Evolutionary conservation across 2,797 vertebrate species (phyloP).

Genomic region (Eulemur rubriventer): DNA sequence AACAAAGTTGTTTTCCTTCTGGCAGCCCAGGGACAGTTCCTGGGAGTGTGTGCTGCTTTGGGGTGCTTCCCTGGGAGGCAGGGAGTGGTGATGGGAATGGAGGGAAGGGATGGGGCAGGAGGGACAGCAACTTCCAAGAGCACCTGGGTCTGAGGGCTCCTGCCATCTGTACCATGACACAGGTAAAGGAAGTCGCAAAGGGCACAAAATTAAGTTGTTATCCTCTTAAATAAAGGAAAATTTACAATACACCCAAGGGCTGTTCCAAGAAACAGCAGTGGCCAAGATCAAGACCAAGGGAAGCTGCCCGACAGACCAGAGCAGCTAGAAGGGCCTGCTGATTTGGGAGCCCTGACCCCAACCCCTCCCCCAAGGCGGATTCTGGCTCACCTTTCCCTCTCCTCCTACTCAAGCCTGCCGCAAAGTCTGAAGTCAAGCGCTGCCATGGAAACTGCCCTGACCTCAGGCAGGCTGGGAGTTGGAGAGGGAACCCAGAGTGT

Average conservation of each 20-base stretch:
- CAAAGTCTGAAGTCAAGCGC: slow-evolving; percentile 74
- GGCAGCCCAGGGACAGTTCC: background rate
- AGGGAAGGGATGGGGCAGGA: background rate
- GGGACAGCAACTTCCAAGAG: background rate
- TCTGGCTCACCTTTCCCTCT: slow-evolving; percentile 79
- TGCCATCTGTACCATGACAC: background rate
- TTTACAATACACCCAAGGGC: background rate
- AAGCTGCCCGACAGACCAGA: background rate
- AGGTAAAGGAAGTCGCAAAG: background rate
- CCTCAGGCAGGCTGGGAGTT: slow-evolving; percentile 75
- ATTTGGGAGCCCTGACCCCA: slow-evolving; percentile 24
- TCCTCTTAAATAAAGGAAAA: background rate
- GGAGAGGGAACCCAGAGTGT: slow-evolving; percentile 75
- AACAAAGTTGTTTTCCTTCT: background rate
- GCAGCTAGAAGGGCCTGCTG: slow-evolving; percentile 10
- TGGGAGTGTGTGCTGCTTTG: background rate
- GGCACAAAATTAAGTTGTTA: background rate
- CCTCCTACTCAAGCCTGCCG: slow-evolving; percentile 77
- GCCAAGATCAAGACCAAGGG: slow-evolving; percentile 25
- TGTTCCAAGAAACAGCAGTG: background rate
- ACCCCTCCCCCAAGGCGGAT: slow-evolving; percentile 60
- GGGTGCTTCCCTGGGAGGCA: background rate
- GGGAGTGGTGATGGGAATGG: background rate
- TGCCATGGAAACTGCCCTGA: slow-evolving; percentile 75
- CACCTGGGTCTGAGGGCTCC: background rate